Base-by-base conservation (phyloP, 2,888 invertebrate species). In the Synanthedon tipuliformis region DNA sequence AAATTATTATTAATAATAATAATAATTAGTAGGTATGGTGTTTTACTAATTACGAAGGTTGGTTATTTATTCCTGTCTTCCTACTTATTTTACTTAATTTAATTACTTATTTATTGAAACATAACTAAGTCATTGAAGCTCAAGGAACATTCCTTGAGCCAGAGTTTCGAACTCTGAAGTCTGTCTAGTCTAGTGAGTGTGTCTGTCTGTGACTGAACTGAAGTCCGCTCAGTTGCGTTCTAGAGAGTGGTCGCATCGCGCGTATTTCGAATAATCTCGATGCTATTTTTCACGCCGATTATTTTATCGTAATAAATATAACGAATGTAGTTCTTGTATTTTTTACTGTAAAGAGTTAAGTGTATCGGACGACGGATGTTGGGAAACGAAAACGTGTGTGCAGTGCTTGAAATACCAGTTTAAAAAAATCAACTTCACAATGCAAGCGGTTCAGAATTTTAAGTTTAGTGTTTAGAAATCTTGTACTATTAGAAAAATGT, bases 371-470 rank as follows among this genome's bases (percentile, higher is more conserved):
- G 53, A 52, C 63, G 73, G 75, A 71, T 58, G 61, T 58, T 64
- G 60, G 68, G 76, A 70, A 66, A 57, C 57, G 61, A 59, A 56
- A 61, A 62, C 62, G 54, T 56, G 69, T 71, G 77, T 66, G 64
- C 67, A 67, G 72, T 71, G 70, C 62, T 68, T 66, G 63, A 57
- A 57, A 59, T 58, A 45, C 8, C 45, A 63, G 59, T 68, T 68
- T 62, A 66, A 63, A 57, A 34, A 60, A 66, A 65, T 65, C 56
- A 61, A 66, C 66, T 69, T 63, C 77, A 83, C 78, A 68, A 84
- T 85, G 85, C 78, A 75, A 79, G 78, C 73, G 68, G 69, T 76
- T 78, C 64, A 75, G 65, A 66, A 69, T 77, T 73, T 70, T 75
- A 71, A 73, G 63, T 70, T 62, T 64, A 71, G 73, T 78, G 77